Base-by-base conservation (phyloP, 2,888 invertebrate genomes). In the Cheilosia scutellata region DNA sequence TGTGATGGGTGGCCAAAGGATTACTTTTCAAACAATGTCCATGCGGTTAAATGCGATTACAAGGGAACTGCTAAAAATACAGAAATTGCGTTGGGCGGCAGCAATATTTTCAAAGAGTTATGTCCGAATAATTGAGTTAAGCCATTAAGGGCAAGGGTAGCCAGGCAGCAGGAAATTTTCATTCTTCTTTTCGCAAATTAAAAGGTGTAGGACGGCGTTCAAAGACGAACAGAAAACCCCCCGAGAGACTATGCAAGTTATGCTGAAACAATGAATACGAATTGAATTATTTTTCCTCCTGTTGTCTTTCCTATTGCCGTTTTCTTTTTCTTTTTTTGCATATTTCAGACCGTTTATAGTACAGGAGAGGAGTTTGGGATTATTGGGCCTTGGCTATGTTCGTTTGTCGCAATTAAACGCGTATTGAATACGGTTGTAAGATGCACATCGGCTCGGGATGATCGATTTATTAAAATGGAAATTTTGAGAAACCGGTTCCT, bases 111-210 rank as follows among this genome's bases (percentile, higher is more conserved):
- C 65, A 84, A 80, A 76, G 84, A 75, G 80, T 80, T 80, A 76
- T 80, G 80, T 80, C 80, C 80, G 71, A 80, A 75, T 84, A 84
- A 84, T 84, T 80, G 75, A 84, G 80, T 80, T 80, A 75, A 84
- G 75, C 75, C 71, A 84, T 80, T 76, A 80, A 65, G 37, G 9
- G 40, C 13, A 31, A 40, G 27, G 29, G 25, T 5, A 7, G 33
- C 9, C 27, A 4, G 44, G 55, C 25, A 51, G 55, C 33, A 37
- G 47, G 29, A 42, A 37, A 25, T 44, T 70, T 74, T 77, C 25
- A 55, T 78, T 74, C 9, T 58, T 31, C 51, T 7, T 25, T 60
- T 16, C 4, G 33, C 20, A 51, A 57, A 40, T 49, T 65, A n/a
- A 71, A 72, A 60, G 65, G 16, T 55, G 65, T 63, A 16, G 42